These are phyloP conservation scores for Girardia tigrina DNA, from an alignment of 2,888 invertebrate species.

Conservation along the genomic window DNA sequence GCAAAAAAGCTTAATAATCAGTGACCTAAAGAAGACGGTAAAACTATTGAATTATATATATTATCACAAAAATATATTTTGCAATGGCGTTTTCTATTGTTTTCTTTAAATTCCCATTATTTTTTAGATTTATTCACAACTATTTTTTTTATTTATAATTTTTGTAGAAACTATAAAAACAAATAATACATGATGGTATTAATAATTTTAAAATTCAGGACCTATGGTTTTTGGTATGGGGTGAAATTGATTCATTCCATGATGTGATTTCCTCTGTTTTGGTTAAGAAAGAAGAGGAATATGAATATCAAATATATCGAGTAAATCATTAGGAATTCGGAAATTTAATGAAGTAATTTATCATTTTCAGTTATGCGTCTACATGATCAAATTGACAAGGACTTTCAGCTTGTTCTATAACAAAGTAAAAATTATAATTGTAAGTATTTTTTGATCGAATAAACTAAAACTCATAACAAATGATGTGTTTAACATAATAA, in stretches of 20 bases:
- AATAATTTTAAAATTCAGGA: neutral
- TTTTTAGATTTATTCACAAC: no score
- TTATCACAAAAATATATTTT: no score
- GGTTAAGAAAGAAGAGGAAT: neutral
- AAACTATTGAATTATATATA: no score
- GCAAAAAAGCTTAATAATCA: no score
- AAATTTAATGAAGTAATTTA: neutral
- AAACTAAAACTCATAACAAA: no score
- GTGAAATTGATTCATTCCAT: neutral
- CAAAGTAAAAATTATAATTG: conserved; percentile 1
- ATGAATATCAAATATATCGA: neutral
- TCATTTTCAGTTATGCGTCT: neutral
- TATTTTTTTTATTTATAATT: no score
- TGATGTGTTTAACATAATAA: no score
- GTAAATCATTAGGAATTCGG: neutral
- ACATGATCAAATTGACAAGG: conserved; percentile 4
- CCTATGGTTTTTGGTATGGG: neutral
- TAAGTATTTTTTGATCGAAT: neutral
- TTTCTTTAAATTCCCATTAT: no score
- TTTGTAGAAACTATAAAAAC: no score
- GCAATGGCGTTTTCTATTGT: no score
- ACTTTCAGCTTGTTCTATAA: conserved; percentile 23
- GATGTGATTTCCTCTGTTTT: neutral
- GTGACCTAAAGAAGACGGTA: no score
- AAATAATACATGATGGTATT: no score